Conservation (phyloP, 1,140 invertebrate genomes). For the Meloidogyne exigua region DNA sequence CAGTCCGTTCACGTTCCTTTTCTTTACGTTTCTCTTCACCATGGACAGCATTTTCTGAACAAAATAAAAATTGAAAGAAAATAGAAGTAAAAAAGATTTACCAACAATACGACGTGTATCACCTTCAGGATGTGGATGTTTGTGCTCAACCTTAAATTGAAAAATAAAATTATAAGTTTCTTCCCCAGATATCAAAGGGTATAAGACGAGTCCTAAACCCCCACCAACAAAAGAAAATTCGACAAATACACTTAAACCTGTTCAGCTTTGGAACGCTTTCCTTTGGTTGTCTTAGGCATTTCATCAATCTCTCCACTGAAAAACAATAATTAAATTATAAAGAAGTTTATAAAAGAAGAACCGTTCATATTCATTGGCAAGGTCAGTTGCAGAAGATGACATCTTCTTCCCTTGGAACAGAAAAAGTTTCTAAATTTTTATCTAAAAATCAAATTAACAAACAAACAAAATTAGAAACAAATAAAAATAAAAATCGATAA, state of each 20-base stretch:
- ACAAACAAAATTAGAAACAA: too few relatives aligned
- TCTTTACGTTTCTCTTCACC: constrained; percentile 51
- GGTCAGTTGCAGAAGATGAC: neutral
- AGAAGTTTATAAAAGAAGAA: constrained; percentile 4
- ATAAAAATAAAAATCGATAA: too few relatives aligned
- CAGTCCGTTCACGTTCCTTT: constrained; percentile 32
- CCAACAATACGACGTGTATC: constrained; percentile 49
- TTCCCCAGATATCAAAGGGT: too few relatives aligned
- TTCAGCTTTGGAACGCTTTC: constrained; percentile 50
- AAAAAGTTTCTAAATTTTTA: neutral
- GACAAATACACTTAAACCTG: too few relatives aligned
- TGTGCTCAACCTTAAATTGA: constrained; percentile 40
- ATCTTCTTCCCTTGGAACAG: neutral
- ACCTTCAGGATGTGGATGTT: constrained; percentile 49
- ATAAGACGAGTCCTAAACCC: too few relatives aligned
- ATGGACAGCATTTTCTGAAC: constrained; percentile 36
- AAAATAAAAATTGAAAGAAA: neutral
- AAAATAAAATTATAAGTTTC: neutral
- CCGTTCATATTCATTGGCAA: constrained; percentile 25
- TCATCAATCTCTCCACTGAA: constrained; percentile 38
- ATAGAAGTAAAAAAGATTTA: neutral
- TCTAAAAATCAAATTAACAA: too few relatives aligned
- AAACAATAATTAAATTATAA: neutral
- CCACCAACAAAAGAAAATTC: too few relatives aligned
- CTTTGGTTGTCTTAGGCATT: constrained; percentile 24